A percentile compares a stretch with the other conserved stretches of the same genome.
Evolutionary conservation across 2,888 invertebrate genomes (phyloP).

Genomic region (Tenthredo distinguenda): DNA sequence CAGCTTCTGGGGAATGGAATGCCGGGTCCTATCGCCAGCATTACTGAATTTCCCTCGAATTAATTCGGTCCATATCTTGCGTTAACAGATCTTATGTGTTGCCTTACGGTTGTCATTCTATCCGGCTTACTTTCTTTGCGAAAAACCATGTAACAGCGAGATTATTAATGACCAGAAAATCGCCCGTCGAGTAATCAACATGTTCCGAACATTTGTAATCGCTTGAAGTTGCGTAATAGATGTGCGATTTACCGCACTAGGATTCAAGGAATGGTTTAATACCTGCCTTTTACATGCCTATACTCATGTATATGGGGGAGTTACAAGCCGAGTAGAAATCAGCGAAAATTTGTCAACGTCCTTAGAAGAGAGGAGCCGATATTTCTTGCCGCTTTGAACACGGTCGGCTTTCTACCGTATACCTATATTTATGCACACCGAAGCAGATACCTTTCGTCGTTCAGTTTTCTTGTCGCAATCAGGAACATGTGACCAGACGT

Average conservation of each 20-base stretch:
- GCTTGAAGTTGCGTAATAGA: neutral
- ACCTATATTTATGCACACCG: neutral
- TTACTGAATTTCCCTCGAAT: neutral
- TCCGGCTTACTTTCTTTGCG: neutral
- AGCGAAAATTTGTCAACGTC: slow-evolving; percentile 48
- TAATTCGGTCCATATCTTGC: neutral
- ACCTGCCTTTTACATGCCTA: neutral
- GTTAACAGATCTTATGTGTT: neutral
- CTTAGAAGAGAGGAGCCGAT: slow-evolving; percentile 14
- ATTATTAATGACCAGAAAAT: slow-evolving; percentile 5
- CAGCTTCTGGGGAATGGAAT: slow-evolving; percentile 31
- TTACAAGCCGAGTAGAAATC: slow-evolving; percentile 31
- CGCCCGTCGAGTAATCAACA: neutral
- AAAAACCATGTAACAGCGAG: neutral
- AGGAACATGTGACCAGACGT: slow-evolving; percentile 41
- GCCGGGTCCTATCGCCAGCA: neutral
- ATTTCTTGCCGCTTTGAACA: slow-evolving; percentile 41
- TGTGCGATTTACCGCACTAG: neutral
- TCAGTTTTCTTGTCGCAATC: slow-evolving; percentile 4
- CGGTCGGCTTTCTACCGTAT: slow-evolving; percentile 17
- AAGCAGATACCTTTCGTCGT: slow-evolving; percentile 18
- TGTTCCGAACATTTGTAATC: neutral
- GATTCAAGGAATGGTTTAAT: slow-evolving; percentile 5
- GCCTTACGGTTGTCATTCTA: neutral
- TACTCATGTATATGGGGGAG: neutral